phyloP scores from a whole-genome alignment of 2,797 vertebrate genomes.

The Sebastes taczanowskii region DNA sequence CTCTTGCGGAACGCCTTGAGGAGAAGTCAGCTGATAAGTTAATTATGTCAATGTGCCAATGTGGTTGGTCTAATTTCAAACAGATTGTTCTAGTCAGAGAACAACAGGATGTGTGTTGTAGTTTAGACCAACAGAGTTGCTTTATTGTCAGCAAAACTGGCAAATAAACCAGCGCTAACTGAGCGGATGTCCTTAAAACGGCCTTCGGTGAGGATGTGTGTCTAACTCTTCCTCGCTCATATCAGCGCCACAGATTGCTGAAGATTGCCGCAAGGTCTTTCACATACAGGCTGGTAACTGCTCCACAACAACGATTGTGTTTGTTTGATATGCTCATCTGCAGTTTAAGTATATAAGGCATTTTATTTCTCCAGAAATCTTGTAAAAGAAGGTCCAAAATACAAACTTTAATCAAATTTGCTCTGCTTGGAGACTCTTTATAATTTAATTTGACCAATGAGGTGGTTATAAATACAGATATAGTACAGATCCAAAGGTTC shows the following conservation, averaged over 20 bases:
- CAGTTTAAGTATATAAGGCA: background rate
- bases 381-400: background rate
- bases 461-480: background rate
- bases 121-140: slow-evolving; percentile 24
- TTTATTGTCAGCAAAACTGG: slow-evolving; percentile 37
- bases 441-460: background rate
- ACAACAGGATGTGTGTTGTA: slow-evolving; percentile 68
- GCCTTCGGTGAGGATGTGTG: slow-evolving; percentile 38
- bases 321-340: background rate
- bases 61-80: slow-evolving; percentile 67
- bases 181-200: slow-evolving; percentile 36
- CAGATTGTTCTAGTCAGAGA: slow-evolving; percentile 64
- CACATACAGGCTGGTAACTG: background rate
- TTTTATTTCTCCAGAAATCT: background rate
- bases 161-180: background rate
- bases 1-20: slow-evolving; percentile 37
- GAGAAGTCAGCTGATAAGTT: slow-evolving; percentile 50
- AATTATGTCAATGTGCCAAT: slow-evolving; percentile 52
- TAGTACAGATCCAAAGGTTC: background rate
- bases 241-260: slow-evolving; percentile 38
- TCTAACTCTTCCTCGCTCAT: background rate
- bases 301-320: background rate
- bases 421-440: background rate
- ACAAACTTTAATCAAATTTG: background rate
- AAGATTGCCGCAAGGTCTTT: slow-evolving; percentile 11